These are phyloP conservation scores for Ceyx margarethae DNA, from an alignment of 2,113 vertebrate genomes.

Conservation along the genomic window DNA sequence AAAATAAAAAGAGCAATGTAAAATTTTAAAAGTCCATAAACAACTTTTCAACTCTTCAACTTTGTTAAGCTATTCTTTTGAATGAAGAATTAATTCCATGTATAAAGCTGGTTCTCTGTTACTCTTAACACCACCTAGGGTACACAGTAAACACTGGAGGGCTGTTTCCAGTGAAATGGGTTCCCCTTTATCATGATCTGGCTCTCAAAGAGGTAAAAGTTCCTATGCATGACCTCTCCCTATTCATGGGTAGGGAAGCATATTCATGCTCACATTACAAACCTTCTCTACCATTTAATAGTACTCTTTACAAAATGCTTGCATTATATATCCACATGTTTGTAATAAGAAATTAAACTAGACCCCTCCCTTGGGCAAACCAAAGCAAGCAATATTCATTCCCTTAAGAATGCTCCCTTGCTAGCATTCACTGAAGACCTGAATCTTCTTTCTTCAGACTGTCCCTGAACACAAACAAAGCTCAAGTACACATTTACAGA, in stretches of 20 bases:
- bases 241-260: neutral
- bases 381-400: neutral
- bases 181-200: neutral
- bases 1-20: neutral
- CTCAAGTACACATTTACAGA: neutral
- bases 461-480: neutral
- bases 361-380: fast-evolving
- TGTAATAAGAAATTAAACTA: neutral
- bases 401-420: neutral
- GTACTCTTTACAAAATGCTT: neutral
- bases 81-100: neutral
- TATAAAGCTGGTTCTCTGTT: neutral
- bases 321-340: fast-evolving
- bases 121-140: neutral
- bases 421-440: neutral
- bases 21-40: neutral
- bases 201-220: neutral
- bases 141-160: neutral
- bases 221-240: neutral
- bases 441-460: neutral
- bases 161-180: neutral
- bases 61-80: neutral
- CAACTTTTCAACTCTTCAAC: neutral
- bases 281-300: neutral
- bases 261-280: neutral